Percentiles rank a stretch among this genome's conserved stretches.
Evolutionary conservation across 2,113 vertebrate genomes (phyloP).

Genomic region (Otus sunia): DNA sequence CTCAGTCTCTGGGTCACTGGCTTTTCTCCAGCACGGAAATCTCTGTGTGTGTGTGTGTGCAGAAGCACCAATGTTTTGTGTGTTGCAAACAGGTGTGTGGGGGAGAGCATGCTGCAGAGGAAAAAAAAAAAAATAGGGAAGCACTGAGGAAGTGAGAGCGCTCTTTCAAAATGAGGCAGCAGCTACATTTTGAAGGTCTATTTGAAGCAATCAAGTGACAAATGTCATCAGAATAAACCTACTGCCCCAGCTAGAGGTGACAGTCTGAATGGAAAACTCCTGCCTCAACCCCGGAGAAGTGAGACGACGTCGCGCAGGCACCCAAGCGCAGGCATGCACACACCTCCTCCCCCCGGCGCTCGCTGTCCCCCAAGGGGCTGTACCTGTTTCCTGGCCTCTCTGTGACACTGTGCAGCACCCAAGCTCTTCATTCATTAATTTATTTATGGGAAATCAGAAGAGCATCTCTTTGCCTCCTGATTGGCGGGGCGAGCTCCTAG

Average conservation of each 20-base stretch:
- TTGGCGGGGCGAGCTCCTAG: neutral
- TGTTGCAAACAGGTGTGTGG: neutral
- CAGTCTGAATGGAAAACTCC: neutral
- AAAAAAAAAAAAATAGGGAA: neutral
- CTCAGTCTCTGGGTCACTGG: neutral
- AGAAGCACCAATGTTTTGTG: neutral
- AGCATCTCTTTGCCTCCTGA: neutral
- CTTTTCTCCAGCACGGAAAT: neutral
- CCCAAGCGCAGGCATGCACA: neutral
- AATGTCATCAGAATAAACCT: neutral
- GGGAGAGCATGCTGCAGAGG: neutral
- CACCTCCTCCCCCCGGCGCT: neutral
- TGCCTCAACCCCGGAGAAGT: neutral
- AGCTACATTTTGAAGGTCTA: neutral
- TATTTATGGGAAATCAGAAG: conserved; percentile 5
- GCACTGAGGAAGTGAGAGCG: neutral
- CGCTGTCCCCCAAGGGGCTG: neutral
- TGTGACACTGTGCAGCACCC: neutral
- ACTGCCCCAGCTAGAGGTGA: neutral
- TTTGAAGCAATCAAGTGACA: neutral
- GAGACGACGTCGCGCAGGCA: neutral
- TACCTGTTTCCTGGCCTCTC: neutral
- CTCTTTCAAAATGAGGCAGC: neutral
- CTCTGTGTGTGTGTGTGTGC: neutral
- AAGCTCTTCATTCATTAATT: neutral